Base-by-base conservation (phyloP, 1,140 invertebrate species). In the Akabosia matsudoensis region DNA sequence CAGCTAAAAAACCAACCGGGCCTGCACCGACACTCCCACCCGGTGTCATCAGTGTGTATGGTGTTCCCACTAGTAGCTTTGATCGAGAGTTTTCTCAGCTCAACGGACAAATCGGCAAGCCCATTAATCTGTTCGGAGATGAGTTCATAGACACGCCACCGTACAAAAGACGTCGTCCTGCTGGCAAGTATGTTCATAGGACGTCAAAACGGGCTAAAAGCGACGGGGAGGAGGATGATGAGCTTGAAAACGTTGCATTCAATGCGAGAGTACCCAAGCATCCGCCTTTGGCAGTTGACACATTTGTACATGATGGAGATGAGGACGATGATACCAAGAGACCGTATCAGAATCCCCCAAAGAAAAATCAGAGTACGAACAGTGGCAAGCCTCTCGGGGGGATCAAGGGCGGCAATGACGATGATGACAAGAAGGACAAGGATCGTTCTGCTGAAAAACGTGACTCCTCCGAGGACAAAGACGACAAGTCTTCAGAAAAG, bases 321-420 rank as follows among this genome's bases (percentile, higher is more conserved):
- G 70, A 72, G 3, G 70, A 72, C 16, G 70, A 72, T 26, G 70
- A 72, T n/a, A n/a, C n/a, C n/a, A n/a, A n/a, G n/a, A n/a, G n/a
- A n/a, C 26, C 61, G 10, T 67, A 7, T 31, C 24, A 30, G 31
- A 28, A 28, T 67, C 61, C 7, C 3, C 28, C 28, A 31, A 67
- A 67, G 61, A 67, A 67, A 1, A 28, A 67, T n/a, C 10, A 28
- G 7, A 30, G 4, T 30, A 24, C 13, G 3, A 61, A 61, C 54
- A 30, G 61, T 2, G 61, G 61, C 4, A 67, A 67, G 28, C 61
- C 61, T 10, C 22, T 67, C 2, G 61, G 61, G 3, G 61, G 61
- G 14, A 4, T 67, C 28, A 67, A 67, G 22, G 61, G 61, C 4
- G 61, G 28, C 1, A 30, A 67, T 30, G 61, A 67, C 30, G 61